Percentiles rank a stretch among this genome's conserved stretches.
These are phyloP conservation scores for Macrotus californicus DNA, from an alignment of 2,113 vertebrate species.

Conservation along the genomic window DNA sequence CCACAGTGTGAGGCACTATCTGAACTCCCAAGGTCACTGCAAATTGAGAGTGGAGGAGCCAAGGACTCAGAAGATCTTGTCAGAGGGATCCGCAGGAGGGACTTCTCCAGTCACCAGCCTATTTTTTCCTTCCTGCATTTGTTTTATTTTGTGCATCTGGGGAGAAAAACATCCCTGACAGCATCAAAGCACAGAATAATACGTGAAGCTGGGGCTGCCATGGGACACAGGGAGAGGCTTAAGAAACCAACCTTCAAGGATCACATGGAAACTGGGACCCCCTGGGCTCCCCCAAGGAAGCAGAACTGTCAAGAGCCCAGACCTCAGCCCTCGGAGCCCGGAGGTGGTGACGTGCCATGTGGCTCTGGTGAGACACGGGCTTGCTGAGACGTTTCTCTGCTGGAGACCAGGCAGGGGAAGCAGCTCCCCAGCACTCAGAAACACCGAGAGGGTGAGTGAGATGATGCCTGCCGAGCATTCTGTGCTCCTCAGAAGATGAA, in stretches of 20 bases:
- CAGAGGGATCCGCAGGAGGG: background rate
- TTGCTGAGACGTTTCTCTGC: background rate
- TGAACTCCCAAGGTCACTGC: background rate
- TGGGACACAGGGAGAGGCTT: background rate
- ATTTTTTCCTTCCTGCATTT: background rate
- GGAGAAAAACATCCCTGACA: constrained; percentile 11
- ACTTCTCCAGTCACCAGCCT: background rate
- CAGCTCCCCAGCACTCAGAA: background rate
- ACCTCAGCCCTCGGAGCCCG: accelerated
- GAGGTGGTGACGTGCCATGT: background rate
- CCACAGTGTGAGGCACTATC: accelerated
- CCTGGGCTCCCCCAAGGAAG: background rate
- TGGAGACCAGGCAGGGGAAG: background rate
- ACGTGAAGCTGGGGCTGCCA: accelerated
- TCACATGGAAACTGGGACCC: background rate
- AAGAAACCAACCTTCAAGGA: background rate
- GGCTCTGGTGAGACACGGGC: background rate
- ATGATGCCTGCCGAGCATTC: accelerated
- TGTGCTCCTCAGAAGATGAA: background rate
- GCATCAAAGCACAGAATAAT: background rate
- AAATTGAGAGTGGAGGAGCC: background rate
- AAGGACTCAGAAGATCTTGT: background rate
- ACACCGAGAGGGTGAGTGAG: background rate
- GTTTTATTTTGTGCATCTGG: background rate
- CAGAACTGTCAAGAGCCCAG: accelerated